Evolutionary conservation across 1,140 invertebrate species (phyloP).

Genomic region (Drosophila bocqueti): DNA sequence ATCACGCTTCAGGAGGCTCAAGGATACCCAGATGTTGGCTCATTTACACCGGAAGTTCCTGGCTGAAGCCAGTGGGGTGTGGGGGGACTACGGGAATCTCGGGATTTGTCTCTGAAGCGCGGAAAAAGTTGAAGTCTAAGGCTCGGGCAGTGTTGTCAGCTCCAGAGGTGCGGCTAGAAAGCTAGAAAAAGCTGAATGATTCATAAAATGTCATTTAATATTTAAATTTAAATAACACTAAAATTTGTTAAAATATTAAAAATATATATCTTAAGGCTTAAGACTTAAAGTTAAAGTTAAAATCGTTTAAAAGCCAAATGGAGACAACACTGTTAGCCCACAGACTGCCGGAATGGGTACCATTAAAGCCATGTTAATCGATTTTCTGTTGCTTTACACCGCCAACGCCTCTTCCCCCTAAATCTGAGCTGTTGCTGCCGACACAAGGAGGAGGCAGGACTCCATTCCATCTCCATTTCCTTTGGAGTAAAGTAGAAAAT

Average conservation of each 20-base stretch:
- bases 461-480: slow-evolving; percentile 1
- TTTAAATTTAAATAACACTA: too few species aligned
- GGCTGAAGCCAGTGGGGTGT: neutral
- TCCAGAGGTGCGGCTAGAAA: neutral
- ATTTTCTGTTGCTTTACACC: slow-evolving; percentile 71
- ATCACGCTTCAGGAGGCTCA: slow-evolving; percentile 13
- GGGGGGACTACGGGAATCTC: neutral
- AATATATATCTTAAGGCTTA: neutral
- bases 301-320: neutral
- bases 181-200: neutral
- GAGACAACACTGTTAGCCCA: slow-evolving; percentile 17
- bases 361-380: slow-evolving; percentile 78
- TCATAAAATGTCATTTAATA: neutral
- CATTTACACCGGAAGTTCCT: slow-evolving; percentile 52
- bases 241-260: neutral
- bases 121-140: slow-evolving; percentile 37
- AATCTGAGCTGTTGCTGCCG: slow-evolving; percentile 46
- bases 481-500: slow-evolving; percentile 56
- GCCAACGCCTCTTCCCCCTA: slow-evolving; percentile 5
- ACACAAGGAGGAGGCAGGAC: slow-evolving; percentile 19
- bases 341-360: neutral
- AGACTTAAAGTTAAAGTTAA: neutral
- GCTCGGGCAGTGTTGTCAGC: slow-evolving; percentile 36
- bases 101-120: slow-evolving; percentile 17
- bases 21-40: slow-evolving; percentile 20